phyloP scores from a whole-genome alignment of 2,797 vertebrate genomes.

The Graptemys geographica region DNA sequence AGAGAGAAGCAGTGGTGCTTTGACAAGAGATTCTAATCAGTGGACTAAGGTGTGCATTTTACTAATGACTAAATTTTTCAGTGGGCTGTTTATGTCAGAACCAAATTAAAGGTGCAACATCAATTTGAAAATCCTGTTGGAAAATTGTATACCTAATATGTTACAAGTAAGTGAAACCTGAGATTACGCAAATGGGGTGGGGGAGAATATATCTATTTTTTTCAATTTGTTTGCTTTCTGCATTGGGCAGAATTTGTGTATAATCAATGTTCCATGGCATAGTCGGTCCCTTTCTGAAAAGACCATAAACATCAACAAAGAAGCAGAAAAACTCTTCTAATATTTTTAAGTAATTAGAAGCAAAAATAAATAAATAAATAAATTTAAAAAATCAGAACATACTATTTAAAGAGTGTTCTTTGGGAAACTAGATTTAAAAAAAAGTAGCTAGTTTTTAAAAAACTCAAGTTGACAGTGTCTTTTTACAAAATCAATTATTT shows the following conservation, averaged over 20 bases:
- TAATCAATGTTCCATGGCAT: neutral
- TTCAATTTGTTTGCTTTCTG: neutral
- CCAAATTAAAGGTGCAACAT: neutral
- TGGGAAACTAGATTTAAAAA: neutral
- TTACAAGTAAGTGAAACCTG: neutral
- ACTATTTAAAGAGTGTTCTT: neutral
- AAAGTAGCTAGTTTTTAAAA: neutral
- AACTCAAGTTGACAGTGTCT: neutral
- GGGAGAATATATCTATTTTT: neutral
- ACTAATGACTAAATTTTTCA: neutral
- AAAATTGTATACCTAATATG: neutral
- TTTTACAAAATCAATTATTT: neutral
- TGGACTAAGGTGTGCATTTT: neutral
- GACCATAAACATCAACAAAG: neutral
- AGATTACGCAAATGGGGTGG: neutral
- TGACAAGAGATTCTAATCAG: neutral
- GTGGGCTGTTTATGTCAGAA: neutral
- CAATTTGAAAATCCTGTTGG: neutral
- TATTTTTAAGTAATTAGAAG: neutral
- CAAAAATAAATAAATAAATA: too few species aligned
- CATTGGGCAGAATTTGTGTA: neutral
- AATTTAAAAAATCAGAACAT: neutral
- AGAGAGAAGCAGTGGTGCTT: neutral
- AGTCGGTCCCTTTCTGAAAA: neutral
- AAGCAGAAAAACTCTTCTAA: neutral